Conservation (phyloP, 2,888 invertebrate species). For the Amorpha juglandis region DNA sequence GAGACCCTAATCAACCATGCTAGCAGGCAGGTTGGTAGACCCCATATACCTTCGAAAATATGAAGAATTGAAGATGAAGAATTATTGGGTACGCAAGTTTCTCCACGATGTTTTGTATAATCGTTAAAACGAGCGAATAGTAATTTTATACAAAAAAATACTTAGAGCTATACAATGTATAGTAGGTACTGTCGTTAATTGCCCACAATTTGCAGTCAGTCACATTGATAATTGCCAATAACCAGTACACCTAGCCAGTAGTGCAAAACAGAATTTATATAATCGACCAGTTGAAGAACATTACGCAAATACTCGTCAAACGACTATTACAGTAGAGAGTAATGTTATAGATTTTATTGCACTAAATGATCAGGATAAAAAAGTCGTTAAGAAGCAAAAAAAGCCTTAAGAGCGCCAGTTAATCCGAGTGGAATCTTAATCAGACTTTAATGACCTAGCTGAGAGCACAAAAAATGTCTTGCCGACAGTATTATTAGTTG, state of each 20-base stretch:
- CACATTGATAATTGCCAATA: conserved; percentile 35
- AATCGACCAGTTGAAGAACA: background rate
- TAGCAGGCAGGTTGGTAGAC: no score
- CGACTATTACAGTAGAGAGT: conserved; percentile 13
- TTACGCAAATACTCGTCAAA: background rate
- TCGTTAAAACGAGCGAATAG: no score
- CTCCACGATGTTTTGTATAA: no score
- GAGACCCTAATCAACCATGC: no score
- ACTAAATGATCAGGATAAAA: conserved; percentile 50
- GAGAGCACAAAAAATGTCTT: conserved; percentile 45
- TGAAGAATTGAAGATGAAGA: no score
- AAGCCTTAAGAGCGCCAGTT: conserved; percentile 59
- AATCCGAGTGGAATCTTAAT: conserved; percentile 68
- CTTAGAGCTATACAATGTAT: background rate
- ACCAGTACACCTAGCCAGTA: conserved; percentile 32
- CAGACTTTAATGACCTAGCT: conserved; percentile 57
- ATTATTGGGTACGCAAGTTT: no score
- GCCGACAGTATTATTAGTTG: conserved; percentile 37
- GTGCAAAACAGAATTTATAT: background rate
- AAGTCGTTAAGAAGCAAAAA: conserved; percentile 62
- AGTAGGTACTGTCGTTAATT: conserved; percentile 20
- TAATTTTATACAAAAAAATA: background rate
- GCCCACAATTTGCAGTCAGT: conserved; percentile 27
- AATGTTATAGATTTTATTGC: conserved; percentile 50
- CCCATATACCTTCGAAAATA: no score